phyloP scores from a whole-genome alignment of 2,797 vertebrate genomes.

The Salarias fasciatus region DNA sequence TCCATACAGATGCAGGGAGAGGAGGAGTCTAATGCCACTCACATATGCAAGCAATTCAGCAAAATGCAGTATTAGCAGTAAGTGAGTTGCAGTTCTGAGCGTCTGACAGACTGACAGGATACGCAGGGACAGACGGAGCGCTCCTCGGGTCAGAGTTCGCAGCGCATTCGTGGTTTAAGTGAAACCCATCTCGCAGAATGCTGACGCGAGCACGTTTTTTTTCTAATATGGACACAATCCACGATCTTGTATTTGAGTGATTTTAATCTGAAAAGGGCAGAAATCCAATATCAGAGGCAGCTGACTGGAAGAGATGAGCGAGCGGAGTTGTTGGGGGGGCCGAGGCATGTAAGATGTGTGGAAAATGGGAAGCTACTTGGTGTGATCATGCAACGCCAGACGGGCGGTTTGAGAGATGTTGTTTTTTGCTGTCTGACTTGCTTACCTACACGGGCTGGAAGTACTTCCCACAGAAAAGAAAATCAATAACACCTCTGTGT shows the following conservation, averaged over 20 bases:
- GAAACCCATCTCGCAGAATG: conserved; percentile 70
- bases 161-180: conserved; percentile 58
- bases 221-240: conserved; percentile 77
- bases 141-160: conserved; percentile 67
- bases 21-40: conserved; percentile 50
- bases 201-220: conserved; percentile 79
- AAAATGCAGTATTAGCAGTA: conserved; percentile 57
- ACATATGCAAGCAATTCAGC: conserved; percentile 69
- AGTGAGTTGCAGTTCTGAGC: conserved; percentile 53
- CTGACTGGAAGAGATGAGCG: conserved; percentile 47
- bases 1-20: conserved; percentile 24
- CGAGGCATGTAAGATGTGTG: conserved; percentile 56
- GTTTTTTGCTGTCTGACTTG: conserved; percentile 52
- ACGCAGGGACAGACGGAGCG: conserved; percentile 61
- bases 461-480: conserved; percentile 35
- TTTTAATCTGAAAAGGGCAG: conserved; percentile 80
- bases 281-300: conserved; percentile 76
- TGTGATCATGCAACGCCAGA: conserved; percentile 45
- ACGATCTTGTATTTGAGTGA: conserved; percentile 72
- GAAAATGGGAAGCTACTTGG: conserved; percentile 57
- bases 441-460: conserved; percentile 28
- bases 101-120: conserved; percentile 59
- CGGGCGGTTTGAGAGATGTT: conserved; percentile 26
- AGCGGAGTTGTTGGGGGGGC: conserved; percentile 45
- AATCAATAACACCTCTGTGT: conserved; percentile 52